These are phyloP conservation scores for Bucco capensis DNA, from an alignment of 2,113 vertebrate species.

Conservation along the genomic window DNA sequence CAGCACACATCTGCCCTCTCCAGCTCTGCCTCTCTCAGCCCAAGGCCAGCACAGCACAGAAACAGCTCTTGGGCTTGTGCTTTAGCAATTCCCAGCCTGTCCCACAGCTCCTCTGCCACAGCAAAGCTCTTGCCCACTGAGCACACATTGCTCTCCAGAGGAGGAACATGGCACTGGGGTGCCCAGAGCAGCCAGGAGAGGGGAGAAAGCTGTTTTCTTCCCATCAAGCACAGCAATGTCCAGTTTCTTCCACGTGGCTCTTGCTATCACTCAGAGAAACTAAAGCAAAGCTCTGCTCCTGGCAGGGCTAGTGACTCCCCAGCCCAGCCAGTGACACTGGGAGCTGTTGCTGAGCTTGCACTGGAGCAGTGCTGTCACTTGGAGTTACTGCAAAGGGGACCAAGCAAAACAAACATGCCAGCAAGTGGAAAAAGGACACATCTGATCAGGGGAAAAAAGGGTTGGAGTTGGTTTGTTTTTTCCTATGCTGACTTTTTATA, in stretches of 20 bases:
- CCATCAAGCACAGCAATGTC: background rate
- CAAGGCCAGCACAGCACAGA: background rate
- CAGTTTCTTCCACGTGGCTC: background rate
- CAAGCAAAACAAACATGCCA: background rate
- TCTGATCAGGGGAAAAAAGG: background rate
- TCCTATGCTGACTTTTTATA: background rate
- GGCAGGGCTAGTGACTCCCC: background rate
- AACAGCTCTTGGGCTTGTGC: background rate
- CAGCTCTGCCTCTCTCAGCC: background rate
- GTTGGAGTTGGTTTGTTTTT: background rate
- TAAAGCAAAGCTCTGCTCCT: background rate
- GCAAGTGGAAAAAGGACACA: background rate
- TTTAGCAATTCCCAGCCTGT: background rate
- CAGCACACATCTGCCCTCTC: background rate
- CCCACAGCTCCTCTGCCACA: background rate
- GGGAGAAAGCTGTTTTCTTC: background rate
- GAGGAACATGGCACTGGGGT: background rate
- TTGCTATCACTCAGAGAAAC: background rate
- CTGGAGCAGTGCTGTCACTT: background rate
- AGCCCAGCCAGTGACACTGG: background rate
- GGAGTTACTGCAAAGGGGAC: conserved; percentile 15
- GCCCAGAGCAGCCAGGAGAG: background rate
- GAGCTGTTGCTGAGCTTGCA: background rate
- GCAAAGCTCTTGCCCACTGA: background rate
- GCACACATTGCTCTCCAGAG: background rate